Conservation (phyloP, 2,113 vertebrate species). For the Formicarius rufipectus region DNA sequence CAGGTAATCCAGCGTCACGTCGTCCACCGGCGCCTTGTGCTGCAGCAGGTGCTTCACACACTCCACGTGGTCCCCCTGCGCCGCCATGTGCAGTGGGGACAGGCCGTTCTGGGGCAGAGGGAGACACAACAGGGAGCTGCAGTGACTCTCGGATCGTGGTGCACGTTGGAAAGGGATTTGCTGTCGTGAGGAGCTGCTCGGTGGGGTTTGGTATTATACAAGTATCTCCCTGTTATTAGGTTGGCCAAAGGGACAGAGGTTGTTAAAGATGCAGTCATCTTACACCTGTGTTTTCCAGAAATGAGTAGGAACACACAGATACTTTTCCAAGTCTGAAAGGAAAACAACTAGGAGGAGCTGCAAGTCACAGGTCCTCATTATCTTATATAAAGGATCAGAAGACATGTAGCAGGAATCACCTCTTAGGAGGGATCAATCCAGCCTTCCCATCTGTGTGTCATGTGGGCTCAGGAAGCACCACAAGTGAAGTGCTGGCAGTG, state of each 20-base stretch:
- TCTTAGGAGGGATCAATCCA: not conserved
- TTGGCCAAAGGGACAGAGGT: not conserved
- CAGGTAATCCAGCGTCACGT: slow-evolving; percentile 95
- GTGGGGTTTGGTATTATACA: not conserved
- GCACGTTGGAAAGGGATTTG: accelerated
- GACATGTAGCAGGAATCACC: not conserved
- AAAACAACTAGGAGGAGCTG: not conserved
- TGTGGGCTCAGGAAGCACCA: not conserved
- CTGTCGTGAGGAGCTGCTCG: not conserved
- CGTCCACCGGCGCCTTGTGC: slow-evolving; percentile 94
- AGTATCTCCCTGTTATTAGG: not conserved
- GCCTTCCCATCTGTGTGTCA: not conserved
- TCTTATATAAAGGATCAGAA: not conserved
- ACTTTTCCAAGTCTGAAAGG: not conserved
- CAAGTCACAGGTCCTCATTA: not conserved
- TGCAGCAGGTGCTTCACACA: slow-evolving; percentile 95
- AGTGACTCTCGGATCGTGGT: not conserved
- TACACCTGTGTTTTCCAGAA: not conserved
- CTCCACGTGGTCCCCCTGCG: slow-evolving; percentile 96
- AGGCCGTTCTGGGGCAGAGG: slow-evolving; percentile 85
- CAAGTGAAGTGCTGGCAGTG: not conserved
- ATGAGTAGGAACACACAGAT: not conserved
- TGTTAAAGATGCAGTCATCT: not conserved
- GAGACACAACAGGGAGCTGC: not conserved
- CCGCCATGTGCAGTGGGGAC: slow-evolving; percentile 96